Evolutionary conservation across 2,888 invertebrate species (phyloP).

Genomic region (Copidosoma aretas): DNA sequence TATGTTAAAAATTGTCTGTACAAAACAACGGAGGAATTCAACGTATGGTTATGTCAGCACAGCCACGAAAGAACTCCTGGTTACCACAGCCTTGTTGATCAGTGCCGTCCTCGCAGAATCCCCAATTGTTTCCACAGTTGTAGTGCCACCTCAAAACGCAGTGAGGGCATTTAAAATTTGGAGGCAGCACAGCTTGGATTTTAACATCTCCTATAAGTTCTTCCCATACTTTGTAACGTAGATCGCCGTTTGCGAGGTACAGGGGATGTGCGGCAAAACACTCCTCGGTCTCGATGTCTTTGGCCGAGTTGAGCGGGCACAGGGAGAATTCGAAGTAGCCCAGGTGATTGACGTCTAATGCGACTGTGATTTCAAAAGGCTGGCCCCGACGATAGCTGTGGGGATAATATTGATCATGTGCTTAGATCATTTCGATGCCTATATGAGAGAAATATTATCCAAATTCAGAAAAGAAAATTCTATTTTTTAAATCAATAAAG

Average conservation of each 20-base stretch:
- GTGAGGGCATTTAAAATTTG: constrained; percentile 63
- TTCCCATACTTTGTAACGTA: constrained; percentile 47
- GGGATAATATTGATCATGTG: too few relatives aligned
- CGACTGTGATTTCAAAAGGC: constrained; percentile 54
- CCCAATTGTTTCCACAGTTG: constrained; percentile 65
- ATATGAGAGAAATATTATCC: too few relatives aligned
- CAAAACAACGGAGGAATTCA: too few relatives aligned
- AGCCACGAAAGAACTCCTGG: too few relatives aligned
- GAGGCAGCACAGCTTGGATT: constrained; percentile 60
- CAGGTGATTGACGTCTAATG: constrained; percentile 63
- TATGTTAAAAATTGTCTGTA: too few relatives aligned
- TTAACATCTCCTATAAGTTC: constrained; percentile 45
- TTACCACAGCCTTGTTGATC: constrained; percentile 61
- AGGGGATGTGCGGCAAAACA: constrained; percentile 64
- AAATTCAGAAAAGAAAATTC: too few relatives aligned
- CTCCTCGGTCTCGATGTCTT: constrained; percentile 63
- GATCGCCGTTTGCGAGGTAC: constrained; percentile 53
- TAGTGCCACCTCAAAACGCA: constrained; percentile 69
- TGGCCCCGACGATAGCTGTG: constrained; percentile 54
- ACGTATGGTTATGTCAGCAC: too few relatives aligned
- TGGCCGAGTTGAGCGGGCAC: constrained; percentile 62
- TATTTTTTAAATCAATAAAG: too few relatives aligned
- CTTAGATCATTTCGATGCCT: too few relatives aligned
- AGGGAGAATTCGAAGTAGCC: constrained; percentile 65
- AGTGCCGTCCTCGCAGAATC: constrained; percentile 60